Evolutionary conservation across 2,797 vertebrate species (phyloP).

Genomic region (Liparis tanakae): DNA sequence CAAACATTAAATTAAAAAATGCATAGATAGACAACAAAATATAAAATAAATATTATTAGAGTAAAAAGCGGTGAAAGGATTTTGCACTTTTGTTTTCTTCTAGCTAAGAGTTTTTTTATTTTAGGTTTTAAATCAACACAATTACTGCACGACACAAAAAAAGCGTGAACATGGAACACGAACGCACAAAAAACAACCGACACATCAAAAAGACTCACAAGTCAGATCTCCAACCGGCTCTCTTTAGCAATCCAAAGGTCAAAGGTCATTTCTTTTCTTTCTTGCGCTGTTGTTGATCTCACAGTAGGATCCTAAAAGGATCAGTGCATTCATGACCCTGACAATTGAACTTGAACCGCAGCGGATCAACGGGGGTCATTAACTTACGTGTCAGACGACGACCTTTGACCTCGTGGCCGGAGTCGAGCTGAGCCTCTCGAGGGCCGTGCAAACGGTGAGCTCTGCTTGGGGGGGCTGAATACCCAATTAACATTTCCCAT

Average conservation of each 20-base stretch:
- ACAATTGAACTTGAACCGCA: neutral
- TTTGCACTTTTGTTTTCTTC: constrained; percentile 5
- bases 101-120: neutral
- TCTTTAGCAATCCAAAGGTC: no score
- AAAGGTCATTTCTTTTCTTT: neutral
- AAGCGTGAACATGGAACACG: no score
- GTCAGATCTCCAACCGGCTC: no score
- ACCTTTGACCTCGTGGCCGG: constrained; percentile 52
- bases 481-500: constrained; percentile 74
- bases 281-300: neutral
- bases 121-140: neutral
- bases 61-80: neutral
- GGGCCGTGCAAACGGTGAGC: constrained; percentile 69
- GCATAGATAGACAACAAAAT: no score
- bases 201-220: neutral
- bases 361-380: neutral
- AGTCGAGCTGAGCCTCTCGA: constrained; percentile 63
- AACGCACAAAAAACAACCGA: neutral
- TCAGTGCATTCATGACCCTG: neutral
- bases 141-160: neutral
- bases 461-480: constrained; percentile 8
- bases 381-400: constrained; percentile 10
- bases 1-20: no score
- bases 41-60: neutral
- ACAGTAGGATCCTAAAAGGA: neutral